phyloP scores from a whole-genome alignment of 2,888 invertebrate genomes.

The Cheilosia scutellata region DNA sequence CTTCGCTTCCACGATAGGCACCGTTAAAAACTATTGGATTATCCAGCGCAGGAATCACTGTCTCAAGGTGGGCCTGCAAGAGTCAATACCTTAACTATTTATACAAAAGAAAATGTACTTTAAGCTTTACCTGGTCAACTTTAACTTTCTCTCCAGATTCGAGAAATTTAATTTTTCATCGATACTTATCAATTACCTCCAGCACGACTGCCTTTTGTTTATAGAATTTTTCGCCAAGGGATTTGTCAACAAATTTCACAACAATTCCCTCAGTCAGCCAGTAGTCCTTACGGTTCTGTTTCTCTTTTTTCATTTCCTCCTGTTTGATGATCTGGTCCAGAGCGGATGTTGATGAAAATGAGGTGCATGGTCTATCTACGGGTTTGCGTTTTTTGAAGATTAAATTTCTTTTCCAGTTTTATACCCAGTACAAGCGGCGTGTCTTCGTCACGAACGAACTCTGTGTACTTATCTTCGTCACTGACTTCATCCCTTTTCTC shows the following conservation, averaged over 20 bases:
- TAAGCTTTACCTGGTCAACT: conserved; percentile 88
- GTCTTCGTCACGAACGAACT: conserved; percentile 88
- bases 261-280: conserved; percentile 94
- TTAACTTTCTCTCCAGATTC: conserved; percentile 91
- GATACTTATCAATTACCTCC: conserved; percentile 90
- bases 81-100: conserved; percentile 12
- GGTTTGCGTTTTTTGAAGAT: conserved; percentile 81
- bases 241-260: conserved; percentile 95
- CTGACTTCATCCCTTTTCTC: conserved; percentile 80
- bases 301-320: conserved; percentile 91
- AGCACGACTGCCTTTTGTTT: conserved; percentile 94
- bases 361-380: conserved; percentile 24
- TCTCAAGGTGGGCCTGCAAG: conserved; percentile 93
- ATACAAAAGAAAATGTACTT: conserved; percentile 40
- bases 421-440: conserved; percentile 88
- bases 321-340: conserved; percentile 92
- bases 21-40: conserved; percentile 94
- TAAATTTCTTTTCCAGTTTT: conserved; percentile 82
- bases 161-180: too few species aligned
- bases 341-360: conserved; percentile 84
- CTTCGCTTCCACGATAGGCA: conserved; percentile 91
- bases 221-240: conserved; percentile 94
- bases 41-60: conserved; percentile 96
- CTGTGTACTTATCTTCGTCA: conserved; percentile 85
- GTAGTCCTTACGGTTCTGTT: conserved; percentile 89